Evolutionary conservation across 1,140 invertebrate species (phyloP).

Genomic region (Halyomorpha halys): DNA sequence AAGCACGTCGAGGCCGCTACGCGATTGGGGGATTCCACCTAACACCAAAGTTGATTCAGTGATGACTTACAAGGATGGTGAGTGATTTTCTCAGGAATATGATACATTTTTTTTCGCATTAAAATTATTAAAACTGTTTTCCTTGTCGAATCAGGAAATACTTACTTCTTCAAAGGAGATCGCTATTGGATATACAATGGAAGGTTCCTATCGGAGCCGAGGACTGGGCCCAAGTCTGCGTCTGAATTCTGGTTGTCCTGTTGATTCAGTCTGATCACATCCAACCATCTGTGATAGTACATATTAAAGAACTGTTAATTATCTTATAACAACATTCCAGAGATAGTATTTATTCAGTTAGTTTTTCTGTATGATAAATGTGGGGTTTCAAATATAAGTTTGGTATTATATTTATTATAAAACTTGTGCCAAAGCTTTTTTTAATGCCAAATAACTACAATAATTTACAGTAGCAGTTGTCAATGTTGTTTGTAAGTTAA

Average conservation of each 20-base stretch:
- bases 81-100: slow-evolving; percentile 14
- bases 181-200: slow-evolving; percentile 88
- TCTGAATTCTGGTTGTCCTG: slow-evolving; percentile 76
- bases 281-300: too few relatives aligned
- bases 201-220: slow-evolving; percentile 66
- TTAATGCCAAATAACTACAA: too few relatives aligned
- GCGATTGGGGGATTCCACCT: slow-evolving; percentile 53
- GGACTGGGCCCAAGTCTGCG: slow-evolving; percentile 53
- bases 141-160: slow-evolving; percentile 50
- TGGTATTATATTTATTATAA: too few relatives aligned
- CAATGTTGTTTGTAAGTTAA: too few relatives aligned
- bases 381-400: too few relatives aligned
- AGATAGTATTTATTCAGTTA: too few relatives aligned
- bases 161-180: slow-evolving; percentile 89
- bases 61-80: slow-evolving; percentile 50
- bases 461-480: too few relatives aligned
- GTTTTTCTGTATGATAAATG: too few relatives aligned
- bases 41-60: slow-evolving; percentile 51
- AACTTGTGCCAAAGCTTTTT: too few relatives aligned
- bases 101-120: slow-evolving; percentile 3
- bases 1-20: slow-evolving; percentile 44
- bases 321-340: too few relatives aligned
- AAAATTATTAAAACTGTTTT: background rate
- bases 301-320: too few relatives aligned
- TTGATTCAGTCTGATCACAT: slow-evolving; percentile 3